A percentile compares a stretch with the other conserved stretches of the same genome.
phyloP scores from a whole-genome alignment of 2,797 vertebrate genomes.

The Staurois parvus region DNA sequence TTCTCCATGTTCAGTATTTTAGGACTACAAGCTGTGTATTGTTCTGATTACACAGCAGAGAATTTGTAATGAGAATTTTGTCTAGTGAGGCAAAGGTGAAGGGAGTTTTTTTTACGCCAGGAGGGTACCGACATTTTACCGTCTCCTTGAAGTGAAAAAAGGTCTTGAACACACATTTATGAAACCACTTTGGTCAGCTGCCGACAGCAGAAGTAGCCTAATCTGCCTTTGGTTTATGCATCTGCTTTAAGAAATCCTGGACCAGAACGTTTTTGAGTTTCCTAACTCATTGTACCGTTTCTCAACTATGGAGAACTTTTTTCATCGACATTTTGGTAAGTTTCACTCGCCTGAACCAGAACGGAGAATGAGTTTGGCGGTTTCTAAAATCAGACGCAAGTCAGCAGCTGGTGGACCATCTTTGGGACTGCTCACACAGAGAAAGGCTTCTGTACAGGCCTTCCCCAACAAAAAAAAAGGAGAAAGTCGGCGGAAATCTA shows the following conservation, averaged over 20 bases:
- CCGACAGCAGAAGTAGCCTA: no score
- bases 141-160: no score
- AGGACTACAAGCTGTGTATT: neutral
- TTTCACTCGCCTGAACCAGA: neutral
- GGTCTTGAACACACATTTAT: no score
- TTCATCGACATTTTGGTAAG: constrained; percentile 41
- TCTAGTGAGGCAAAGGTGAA: constrained; percentile 17
- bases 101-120: neutral
- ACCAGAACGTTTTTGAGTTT: no score
- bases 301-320: constrained; percentile 46
- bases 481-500: constrained; percentile 43
- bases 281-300: neutral
- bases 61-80: neutral
- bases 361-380: neutral
- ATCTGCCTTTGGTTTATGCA: no score
- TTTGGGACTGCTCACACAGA: constrained; percentile 21
- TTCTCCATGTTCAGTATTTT: neutral
- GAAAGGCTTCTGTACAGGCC: constrained; percentile 2
- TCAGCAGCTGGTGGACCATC: constrained; percentile 42
- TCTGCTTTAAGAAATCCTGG: no score
- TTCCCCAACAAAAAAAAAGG: neutral
- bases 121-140: neutral
- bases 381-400: constrained; percentile 46
- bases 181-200: no score
- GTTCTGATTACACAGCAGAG: neutral